These are phyloP conservation scores for Gavia stellata DNA, from an alignment of 2,113 vertebrate species.

Conservation along the genomic window DNA sequence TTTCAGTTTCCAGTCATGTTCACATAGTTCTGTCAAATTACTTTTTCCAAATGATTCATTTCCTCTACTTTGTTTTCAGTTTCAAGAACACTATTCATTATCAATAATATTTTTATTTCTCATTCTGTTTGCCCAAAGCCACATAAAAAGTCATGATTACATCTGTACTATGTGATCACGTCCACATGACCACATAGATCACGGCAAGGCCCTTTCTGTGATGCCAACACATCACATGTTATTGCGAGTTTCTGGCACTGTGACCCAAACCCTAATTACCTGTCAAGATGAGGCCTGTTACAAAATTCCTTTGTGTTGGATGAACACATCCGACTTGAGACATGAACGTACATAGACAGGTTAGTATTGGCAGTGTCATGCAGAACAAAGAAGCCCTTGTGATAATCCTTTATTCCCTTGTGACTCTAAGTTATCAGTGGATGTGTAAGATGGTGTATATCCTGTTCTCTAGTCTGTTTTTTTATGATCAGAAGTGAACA, in stretches of 20 bases:
- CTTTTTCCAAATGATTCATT: background rate
- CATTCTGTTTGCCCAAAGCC: background rate
- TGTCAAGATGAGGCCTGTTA: background rate
- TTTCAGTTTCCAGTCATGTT: background rate
- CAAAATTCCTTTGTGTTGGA: background rate
- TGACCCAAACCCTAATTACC: background rate
- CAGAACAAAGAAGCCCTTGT: background rate
- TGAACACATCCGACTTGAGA: background rate
- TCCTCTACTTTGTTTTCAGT: background rate
- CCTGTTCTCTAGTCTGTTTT: background rate
- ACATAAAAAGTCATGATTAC: rapidly evolving
- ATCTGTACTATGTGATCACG: background rate
- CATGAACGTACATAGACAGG: background rate
- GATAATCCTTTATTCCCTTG: background rate
- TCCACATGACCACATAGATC: background rate
- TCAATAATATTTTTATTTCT: background rate
- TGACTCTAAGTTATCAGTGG: background rate
- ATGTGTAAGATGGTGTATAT: background rate
- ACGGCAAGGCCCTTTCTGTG: background rate
- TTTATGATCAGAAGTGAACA: background rate
- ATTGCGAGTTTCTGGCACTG: background rate
- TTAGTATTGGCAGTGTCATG: background rate
- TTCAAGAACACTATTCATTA: background rate
- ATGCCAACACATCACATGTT: background rate
- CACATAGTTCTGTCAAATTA: background rate